Percentiles rank a stretch among this genome's conserved stretches.
These are phyloP conservation scores for Mylabris sibirica DNA, from an alignment of 2,888 invertebrate species.

Conservation along the genomic window DNA sequence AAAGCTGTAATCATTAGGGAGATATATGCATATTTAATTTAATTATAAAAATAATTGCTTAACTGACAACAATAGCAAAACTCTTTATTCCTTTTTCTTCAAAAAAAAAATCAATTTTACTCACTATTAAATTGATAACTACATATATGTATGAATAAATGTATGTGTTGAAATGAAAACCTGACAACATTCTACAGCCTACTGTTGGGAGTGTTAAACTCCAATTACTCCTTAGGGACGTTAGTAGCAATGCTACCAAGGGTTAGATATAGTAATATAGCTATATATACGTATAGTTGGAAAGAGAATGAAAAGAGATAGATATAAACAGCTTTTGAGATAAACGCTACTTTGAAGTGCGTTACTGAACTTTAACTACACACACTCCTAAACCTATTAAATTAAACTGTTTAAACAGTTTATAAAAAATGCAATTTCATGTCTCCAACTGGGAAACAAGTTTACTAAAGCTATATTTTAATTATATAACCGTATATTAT, in stretches of 20 bases:
- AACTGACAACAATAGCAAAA: no score
- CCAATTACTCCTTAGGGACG: constrained; percentile 54
- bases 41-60: neutral
- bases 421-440: constrained; percentile 31
- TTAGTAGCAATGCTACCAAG: neutral
- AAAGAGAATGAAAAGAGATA: constrained; percentile 25
- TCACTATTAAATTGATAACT: constrained; percentile 9
- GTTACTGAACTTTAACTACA: constrained; percentile 48
- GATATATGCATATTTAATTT: constrained; percentile 1
- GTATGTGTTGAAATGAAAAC: constrained; percentile 24
- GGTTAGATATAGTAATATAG: neutral
- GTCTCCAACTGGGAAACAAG: constrained; percentile 19
- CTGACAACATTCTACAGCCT: constrained; percentile 20
- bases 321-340: constrained; percentile 42
- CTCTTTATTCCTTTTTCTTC: no score
- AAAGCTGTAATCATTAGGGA: neutral
- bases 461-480: constrained; percentile 2
- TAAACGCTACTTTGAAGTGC: constrained; percentile 51
- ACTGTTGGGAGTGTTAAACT: constrained; percentile 50
- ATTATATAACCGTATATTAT: neutral
- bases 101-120: constrained; percentile 24
- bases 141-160: neutral
- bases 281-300: constrained; percentile 39
- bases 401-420: constrained; percentile 35
- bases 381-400: constrained; percentile 45